phyloP scores from a whole-genome alignment of 2,113 vertebrate species.

The Camelus dromedarius region DNA sequence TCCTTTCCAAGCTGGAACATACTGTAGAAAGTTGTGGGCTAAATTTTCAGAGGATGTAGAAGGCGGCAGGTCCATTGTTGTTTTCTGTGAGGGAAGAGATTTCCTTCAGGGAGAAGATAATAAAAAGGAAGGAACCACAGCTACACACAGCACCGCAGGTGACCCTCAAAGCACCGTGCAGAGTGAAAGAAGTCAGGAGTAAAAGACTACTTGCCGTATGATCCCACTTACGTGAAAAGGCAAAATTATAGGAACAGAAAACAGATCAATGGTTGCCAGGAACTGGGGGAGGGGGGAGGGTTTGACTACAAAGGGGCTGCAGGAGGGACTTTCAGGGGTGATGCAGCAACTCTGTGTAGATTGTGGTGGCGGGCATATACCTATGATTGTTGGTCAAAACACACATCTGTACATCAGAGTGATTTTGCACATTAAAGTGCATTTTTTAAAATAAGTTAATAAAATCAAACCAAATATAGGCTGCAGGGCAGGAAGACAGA shows the following conservation, averaged over 20 bases:
- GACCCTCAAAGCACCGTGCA: rapidly evolving
- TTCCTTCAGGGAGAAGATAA: neutral
- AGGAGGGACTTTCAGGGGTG: neutral
- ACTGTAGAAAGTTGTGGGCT: neutral
- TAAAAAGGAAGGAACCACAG: neutral
- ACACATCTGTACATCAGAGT: neutral
- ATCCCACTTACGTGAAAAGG: neutral
- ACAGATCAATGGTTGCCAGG: neutral
- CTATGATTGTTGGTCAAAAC: neutral
- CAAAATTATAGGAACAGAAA: neutral
- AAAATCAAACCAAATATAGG: neutral
- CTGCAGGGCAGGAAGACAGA: neutral
- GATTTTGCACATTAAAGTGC: neutral
- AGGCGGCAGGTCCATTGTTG: neutral
- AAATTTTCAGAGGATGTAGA: neutral
- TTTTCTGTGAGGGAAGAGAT: neutral
- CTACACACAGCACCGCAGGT: rapidly evolving
- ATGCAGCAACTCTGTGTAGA: neutral
- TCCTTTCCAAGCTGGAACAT: neutral
- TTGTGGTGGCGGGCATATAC: neutral
- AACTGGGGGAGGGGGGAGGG: neutral
- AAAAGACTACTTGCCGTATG: neutral
- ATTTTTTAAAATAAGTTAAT: neutral
- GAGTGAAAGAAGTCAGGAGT: neutral
- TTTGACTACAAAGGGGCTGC: neutral